A percentile compares a stretch with the other conserved stretches of the same genome.
Evolutionary conservation across 2,888 invertebrate genomes (phyloP).

Genomic region (Marronus borbonicus): DNA sequence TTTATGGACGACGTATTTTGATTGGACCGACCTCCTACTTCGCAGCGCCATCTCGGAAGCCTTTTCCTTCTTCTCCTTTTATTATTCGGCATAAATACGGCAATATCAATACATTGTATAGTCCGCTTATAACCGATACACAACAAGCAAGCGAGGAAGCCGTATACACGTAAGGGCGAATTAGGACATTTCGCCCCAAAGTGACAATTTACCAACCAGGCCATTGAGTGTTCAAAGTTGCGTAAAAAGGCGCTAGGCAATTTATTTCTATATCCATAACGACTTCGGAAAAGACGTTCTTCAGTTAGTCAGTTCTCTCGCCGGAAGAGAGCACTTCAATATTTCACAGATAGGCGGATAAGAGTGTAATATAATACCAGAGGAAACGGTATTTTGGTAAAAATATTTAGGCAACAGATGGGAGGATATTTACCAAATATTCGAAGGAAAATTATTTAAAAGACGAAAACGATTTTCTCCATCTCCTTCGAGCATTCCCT

Average conservation of each 20-base stretch:
- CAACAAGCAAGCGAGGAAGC: neutral
- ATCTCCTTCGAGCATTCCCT: neutral
- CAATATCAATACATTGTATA: constrained; percentile 18
- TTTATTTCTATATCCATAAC: constrained; percentile 49
- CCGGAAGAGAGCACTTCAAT: constrained; percentile 26
- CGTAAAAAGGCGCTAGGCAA: constrained; percentile 46
- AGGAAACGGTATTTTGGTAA: neutral
- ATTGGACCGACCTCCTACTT: no score
- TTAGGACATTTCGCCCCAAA: constrained; percentile 39
- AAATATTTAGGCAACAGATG: constrained; percentile 35
- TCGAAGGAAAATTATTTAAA: constrained; percentile 23
- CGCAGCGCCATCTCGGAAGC: no score
- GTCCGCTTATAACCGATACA: neutral
- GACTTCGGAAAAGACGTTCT: constrained; percentile 34
- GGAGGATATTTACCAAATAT: constrained; percentile 11
- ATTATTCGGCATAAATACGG: constrained; percentile 22
- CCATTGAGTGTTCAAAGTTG: constrained; percentile 46
- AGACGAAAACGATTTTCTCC: constrained; percentile 18
- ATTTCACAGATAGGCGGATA: constrained; percentile 39
- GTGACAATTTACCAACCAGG: constrained; percentile 45
- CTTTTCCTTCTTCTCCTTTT: neutral
- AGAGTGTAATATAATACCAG: constrained; percentile 35
- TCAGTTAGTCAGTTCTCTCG: neutral
- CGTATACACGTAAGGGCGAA: constrained; percentile 3
- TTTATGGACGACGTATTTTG: no score